Percentiles rank a stretch among this genome's conserved stretches.
Conservation (phyloP, 2,888 invertebrate species). For the Cheilosia scutellata region DNA sequence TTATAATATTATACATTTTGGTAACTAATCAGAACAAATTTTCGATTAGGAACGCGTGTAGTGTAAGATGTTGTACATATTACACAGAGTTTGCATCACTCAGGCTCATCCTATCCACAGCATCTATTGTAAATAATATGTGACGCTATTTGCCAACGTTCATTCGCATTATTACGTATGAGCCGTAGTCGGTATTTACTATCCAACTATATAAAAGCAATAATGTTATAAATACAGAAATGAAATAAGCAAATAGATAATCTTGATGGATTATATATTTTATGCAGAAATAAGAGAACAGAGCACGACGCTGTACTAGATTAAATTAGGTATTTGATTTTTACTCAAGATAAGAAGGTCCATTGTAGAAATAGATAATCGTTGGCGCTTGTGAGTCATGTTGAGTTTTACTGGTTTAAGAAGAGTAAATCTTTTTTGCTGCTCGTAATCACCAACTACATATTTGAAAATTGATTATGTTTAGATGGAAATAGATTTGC, state of each 20-base stretch:
- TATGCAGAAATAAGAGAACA: conserved; percentile 10
- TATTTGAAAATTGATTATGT: background rate
- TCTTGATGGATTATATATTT: conserved; percentile 37
- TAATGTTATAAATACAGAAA: conserved; percentile 34
- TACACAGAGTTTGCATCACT: background rate
- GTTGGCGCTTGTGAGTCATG: conserved; percentile 17
- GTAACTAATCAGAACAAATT: background rate
- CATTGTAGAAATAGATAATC: conserved; percentile 21
- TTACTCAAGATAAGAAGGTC: conserved; percentile 40
- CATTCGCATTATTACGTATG: conserved; percentile 16
- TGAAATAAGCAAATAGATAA: conserved; percentile 43
- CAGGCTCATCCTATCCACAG: no score
- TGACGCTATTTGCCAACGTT: background rate
- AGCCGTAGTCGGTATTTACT: background rate
- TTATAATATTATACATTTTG: no score
- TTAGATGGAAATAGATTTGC: background rate
- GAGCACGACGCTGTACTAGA: conserved; percentile 29
- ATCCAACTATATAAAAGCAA: no score
- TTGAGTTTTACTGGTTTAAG: background rate
- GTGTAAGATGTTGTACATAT: background rate
- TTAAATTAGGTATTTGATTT: conserved; percentile 42
- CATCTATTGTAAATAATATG: background rate
- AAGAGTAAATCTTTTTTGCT: background rate
- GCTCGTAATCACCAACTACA: background rate
- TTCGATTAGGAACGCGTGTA: conserved; percentile 7